Evolutionary conservation across 2,797 vertebrate species (phyloP), one percentile per base, ranked within the genome.

Genomic region (Emydoidea blandingii): DNA sequence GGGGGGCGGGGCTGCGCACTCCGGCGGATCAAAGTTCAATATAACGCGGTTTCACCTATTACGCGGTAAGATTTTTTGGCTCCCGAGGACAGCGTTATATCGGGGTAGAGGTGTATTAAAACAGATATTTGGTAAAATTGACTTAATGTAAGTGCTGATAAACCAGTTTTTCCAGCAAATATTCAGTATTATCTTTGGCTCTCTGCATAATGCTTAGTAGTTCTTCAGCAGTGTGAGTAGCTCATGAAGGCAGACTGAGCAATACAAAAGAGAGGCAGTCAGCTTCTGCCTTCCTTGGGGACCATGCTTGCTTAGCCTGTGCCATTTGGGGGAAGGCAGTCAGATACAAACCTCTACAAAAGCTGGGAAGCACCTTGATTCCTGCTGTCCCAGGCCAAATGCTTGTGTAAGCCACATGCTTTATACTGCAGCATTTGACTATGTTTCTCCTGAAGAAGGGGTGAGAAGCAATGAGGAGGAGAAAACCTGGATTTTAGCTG

Each of bases 81-180:
- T 44, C 44, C 44, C 44, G 8, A 44, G 44, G 44, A 44, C 44
- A 44, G 44, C 44, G 44, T 44, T 44, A 2, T 44, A 44, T 44
- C 44, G 7, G 8, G 44, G 44, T 44, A 44, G 44, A 8, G 7
- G 44, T 44, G 44, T 44, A 80, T 50, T 29, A 90, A 96, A 93
- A 85, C 2, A 49, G 53, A 34, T 72, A 44, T 88, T 96, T 44
- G 29, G 44, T 84, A 85, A 72, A 62, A 88, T 44, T 3, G 1
- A 65, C 74, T 89, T 31, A 72, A 92, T 68, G 11, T 68, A 90
- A 91, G 23, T 34, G 68, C 72, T 2, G 86, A 94, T 68, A 97
- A 95, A 91, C 16, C 44, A 79, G 76, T 31, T 81, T 91, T 94
- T 92, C 29, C 25, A 78, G 7, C 47, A 57, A 85, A 74, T 4